phyloP scores from a whole-genome alignment of 92 coral and sea anemone genomes.

The Hydrozoanthus gracilis region DNA sequence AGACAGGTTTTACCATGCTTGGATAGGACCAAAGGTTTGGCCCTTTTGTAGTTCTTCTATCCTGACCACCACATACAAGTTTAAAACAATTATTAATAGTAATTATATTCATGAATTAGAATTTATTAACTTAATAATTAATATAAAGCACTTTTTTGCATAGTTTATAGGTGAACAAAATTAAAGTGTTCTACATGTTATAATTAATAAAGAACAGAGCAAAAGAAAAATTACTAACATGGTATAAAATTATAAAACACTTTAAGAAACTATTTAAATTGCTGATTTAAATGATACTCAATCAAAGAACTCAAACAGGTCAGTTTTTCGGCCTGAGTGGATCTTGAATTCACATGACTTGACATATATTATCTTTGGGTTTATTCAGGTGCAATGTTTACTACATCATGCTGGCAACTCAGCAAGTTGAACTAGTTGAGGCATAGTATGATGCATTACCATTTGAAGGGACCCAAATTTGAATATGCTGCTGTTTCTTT shows the following conservation, averaged over 20 bases:
- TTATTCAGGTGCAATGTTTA: too few species aligned
- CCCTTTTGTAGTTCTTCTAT: neutral
- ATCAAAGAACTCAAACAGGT: neutral
- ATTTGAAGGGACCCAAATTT: too few species aligned
- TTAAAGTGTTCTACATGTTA: neutral
- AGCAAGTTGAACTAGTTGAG: too few species aligned
- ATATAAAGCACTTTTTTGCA: neutral
- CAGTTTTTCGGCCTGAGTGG: too few species aligned
- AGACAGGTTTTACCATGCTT: slow-evolving; percentile 92
- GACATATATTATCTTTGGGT: too few species aligned
- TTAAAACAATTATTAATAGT: neutral
- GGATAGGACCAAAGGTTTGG: slow-evolving; percentile 67
- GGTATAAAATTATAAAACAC: neutral
- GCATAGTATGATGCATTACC: too few species aligned
- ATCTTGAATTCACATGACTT: too few species aligned
- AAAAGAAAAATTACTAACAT: neutral
- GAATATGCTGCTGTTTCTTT: too few species aligned
- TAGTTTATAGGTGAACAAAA: neutral
- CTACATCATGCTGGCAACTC: too few species aligned
- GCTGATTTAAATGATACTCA: neutral
- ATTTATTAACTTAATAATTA: too few species aligned
- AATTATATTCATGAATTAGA: neutral
- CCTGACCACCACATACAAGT: neutral
- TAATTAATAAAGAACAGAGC: neutral
- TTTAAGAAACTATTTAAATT: neutral